These are phyloP conservation scores for Acrocephalus arundinaceus DNA, from an alignment of 2,113 vertebrate genomes.

Conservation along the genomic window DNA sequence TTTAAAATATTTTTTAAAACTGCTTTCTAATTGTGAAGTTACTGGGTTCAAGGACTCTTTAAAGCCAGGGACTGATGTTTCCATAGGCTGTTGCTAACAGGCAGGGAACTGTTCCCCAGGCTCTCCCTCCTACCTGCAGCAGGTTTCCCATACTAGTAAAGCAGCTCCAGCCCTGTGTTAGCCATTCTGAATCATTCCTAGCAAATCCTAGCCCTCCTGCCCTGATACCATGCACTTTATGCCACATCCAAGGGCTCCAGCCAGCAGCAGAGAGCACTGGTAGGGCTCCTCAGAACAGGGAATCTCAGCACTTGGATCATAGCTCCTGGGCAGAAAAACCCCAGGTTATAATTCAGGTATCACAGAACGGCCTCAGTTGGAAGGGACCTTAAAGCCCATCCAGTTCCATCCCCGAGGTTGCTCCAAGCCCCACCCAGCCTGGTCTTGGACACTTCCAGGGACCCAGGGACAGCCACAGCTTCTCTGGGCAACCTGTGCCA, in stretches of 20 bases:
- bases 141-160: neutral
- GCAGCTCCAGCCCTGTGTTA: neutral
- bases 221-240: neutral
- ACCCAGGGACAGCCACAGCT: neutral
- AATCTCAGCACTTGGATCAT: neutral
- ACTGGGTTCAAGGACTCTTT: neutral
- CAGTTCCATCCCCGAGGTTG: accelerated
- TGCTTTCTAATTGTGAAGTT: neutral
- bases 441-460: neutral
- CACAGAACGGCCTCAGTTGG: neutral
- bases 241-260: neutral
- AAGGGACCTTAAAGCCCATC: neutral
- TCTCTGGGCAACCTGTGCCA: neutral
- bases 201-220: neutral
- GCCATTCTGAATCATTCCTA: neutral
- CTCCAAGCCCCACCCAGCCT: neutral
- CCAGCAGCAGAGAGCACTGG: neutral
- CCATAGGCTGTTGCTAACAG: neutral
- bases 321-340: neutral
- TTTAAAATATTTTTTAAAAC: neutral
- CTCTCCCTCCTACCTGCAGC: neutral
- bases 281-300: neutral
- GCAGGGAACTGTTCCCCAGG: neutral
- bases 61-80: neutral
- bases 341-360: neutral